Conservation (phyloP, 2,797 vertebrate species). For the Calcarius lapponicus region DNA sequence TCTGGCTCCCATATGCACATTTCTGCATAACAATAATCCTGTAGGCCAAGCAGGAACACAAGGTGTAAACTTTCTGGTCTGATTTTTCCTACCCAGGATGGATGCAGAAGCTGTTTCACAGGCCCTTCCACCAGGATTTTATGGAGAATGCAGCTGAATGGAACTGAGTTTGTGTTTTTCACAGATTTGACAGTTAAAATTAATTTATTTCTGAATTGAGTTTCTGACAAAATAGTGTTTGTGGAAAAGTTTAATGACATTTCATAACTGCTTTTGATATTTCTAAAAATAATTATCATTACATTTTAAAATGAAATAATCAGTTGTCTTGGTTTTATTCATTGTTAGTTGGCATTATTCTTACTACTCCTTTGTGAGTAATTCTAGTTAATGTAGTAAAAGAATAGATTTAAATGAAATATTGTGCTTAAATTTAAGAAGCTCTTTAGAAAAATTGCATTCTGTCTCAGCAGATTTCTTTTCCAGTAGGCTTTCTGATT, state of each 20-base stretch:
- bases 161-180: not conserved
- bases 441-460: not conserved
- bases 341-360: not conserved
- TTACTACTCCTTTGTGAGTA: not conserved
- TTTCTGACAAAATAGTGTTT: not conserved
- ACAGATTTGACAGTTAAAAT: not conserved
- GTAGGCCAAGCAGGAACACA: not conserved
- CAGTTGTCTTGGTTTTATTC: not conserved
- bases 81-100: not conserved
- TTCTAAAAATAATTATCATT: not conserved
- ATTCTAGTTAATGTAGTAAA: not conserved
- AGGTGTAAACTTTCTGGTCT: not conserved
- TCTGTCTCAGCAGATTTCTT: not conserved
- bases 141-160: not conserved
- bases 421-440: not conserved
- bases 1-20: not conserved
- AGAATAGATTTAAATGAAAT: not conserved
- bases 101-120: not conserved
- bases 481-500: not conserved
- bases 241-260: not conserved
- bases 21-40: not conserved
- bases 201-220: not conserved
- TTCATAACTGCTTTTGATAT: not conserved
- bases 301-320: not conserved
- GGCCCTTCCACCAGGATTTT: not conserved